These are phyloP conservation scores for Cryptomyrus ogoouensis DNA, from an alignment of 2,113 vertebrate genomes.

Conservation along the genomic window DNA sequence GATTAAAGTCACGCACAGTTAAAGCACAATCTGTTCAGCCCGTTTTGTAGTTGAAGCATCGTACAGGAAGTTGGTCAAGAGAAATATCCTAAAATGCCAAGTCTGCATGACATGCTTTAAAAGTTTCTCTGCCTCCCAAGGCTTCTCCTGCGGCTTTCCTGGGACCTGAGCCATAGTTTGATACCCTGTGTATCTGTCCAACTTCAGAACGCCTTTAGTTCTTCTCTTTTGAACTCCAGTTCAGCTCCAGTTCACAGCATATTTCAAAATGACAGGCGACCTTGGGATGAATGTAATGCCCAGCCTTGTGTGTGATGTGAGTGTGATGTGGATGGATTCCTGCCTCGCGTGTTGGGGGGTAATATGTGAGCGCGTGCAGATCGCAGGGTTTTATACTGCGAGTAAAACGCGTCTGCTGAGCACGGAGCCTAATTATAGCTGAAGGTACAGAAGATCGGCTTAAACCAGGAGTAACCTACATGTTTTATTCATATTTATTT, in stretches of 20 bases:
- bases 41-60: background rate
- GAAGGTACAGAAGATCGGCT: background rate
- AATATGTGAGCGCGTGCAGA: background rate
- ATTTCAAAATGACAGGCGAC: background rate
- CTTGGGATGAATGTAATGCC: background rate
- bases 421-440: background rate
- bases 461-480: background rate
- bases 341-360: background rate
- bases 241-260: background rate
- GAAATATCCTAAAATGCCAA: background rate
- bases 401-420: too few relatives aligned
- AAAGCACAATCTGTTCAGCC: background rate
- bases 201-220: background rate
- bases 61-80: background rate
- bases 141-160: background rate
- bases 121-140: background rate
- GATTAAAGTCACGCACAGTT: background rate
- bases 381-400: background rate
- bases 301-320: background rate
- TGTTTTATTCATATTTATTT: background rate
- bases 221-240: background rate
- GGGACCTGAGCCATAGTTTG: background rate
- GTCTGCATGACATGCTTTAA: background rate
- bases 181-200: background rate
- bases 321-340: background rate